Evolutionary conservation across 2,888 invertebrate species (phyloP).

Genomic region (Clitarchus hookeri): DNA sequence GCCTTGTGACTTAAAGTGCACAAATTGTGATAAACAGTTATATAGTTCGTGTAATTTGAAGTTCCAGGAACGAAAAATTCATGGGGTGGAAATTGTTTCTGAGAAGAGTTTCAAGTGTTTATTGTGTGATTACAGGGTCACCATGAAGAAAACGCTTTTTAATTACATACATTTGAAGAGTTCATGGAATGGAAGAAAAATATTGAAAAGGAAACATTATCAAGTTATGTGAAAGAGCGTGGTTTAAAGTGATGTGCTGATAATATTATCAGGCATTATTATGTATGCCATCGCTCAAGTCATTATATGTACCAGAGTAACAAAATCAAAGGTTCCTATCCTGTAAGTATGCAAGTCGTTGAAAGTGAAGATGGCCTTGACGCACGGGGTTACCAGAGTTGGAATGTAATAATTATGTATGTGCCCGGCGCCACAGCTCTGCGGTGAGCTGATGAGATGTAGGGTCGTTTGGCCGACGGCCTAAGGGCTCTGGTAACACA

Average conservation of each 20-base stretch:
- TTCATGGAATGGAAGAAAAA: not conserved
- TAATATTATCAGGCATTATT: not conserved
- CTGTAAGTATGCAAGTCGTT: constrained; percentile 39
- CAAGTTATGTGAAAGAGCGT: not conserved
- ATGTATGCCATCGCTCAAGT: constrained; percentile 41
- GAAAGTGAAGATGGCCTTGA: constrained; percentile 30
- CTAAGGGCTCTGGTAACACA: too few relatives aligned
- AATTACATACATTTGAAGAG: not conserved
- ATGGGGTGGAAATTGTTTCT: not conserved
- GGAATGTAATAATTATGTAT: too few relatives aligned
- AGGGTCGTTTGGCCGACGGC: too few relatives aligned
- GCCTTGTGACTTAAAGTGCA: not conserved
- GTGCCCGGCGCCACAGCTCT: too few relatives aligned
- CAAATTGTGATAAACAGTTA: not conserved
- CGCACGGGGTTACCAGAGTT: too few relatives aligned
- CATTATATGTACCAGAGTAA: constrained; percentile 39
- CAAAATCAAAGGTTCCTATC: constrained; percentile 36
- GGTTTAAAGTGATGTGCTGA: not conserved
- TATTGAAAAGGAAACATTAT: not conserved
- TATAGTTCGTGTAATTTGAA: not conserved
- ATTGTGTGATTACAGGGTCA: not conserved
- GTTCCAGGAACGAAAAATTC: not conserved
- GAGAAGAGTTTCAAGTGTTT: not conserved
- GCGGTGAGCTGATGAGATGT: too few relatives aligned
- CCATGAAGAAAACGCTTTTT: not conserved